Conservation (phyloP, 2,797 vertebrate species). For the Cuculus canorus region DNA sequence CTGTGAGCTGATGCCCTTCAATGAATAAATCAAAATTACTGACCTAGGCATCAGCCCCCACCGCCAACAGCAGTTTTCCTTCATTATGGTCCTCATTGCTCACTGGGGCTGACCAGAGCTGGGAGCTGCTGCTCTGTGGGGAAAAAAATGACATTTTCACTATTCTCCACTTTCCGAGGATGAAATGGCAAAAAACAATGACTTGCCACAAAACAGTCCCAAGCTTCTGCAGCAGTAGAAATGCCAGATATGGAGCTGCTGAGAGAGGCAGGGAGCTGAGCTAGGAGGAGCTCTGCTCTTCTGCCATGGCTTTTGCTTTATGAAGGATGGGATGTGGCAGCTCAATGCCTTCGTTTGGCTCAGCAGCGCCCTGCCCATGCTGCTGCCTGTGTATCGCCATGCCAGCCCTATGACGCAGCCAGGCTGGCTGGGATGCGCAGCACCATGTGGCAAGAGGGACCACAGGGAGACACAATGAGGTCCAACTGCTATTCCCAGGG, state of each 20-base stretch:
- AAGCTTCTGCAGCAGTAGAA: neutral
- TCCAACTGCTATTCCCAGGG: neutral
- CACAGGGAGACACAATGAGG: neutral
- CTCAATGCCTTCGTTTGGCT: neutral
- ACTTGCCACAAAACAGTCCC: neutral
- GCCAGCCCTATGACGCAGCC: neutral
- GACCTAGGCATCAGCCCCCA: neutral
- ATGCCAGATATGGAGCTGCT: neutral
- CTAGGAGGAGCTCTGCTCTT: neutral
- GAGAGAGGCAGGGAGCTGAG: neutral
- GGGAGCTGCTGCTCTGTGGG: neutral
- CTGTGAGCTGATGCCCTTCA: neutral
- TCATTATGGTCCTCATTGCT: neutral
- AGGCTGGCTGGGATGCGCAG: neutral
- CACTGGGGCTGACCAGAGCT: neutral
- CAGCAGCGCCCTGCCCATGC: neutral
- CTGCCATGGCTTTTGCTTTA: neutral
- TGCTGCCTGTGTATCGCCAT: neutral
- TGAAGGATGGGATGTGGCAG: neutral
- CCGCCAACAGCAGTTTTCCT: neutral
- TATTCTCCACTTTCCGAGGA: neutral
- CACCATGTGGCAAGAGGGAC: fast-evolving
- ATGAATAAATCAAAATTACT: neutral
- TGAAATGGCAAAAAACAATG: neutral
- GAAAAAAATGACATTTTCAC: neutral